These are phyloP conservation scores for Leucozona laternaria DNA, from an alignment of 2,888 invertebrate genomes.

Conservation along the genomic window DNA sequence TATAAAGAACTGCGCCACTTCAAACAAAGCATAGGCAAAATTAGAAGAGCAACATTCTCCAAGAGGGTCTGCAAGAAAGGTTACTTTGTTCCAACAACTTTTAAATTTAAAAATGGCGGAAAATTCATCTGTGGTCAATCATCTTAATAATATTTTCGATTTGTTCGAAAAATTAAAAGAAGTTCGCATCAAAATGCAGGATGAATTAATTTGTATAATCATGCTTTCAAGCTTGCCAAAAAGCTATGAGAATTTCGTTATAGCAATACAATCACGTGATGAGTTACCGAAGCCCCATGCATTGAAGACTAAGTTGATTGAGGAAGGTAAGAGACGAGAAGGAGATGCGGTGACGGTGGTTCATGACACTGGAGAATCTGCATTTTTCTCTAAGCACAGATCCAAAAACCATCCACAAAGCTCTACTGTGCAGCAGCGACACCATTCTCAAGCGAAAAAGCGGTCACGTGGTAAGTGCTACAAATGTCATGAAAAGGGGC, in stretches of 20 bases:
- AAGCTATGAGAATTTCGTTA: conserved; percentile 10
- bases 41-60: background rate
- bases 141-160: conserved; percentile 13
- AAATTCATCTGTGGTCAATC: background rate
- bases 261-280: background rate
- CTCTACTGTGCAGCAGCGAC: background rate
- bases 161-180: background rate
- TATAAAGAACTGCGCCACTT: background rate
- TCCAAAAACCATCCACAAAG: background rate
- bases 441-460: background rate
- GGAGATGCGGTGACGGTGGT: background rate
- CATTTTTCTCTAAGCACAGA: conserved; percentile 13
- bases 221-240: conserved; percentile 15
- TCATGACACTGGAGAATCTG: background rate
- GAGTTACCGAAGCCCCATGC: background rate
- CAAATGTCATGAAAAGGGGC: conserved; percentile 36
- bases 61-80: background rate
- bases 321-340: conserved; percentile 15
- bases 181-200: conserved; percentile 9
- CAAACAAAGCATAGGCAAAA: background rate
- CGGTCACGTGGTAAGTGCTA: conserved; percentile 20
- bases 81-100: background rate
- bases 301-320: conserved; percentile 10
- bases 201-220: conserved; percentile 19
- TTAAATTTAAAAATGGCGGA: conserved; percentile 18